These are phyloP conservation scores for Rhagonycha fulva DNA, from an alignment of 2,888 invertebrate genomes.

Conservation along the genomic window DNA sequence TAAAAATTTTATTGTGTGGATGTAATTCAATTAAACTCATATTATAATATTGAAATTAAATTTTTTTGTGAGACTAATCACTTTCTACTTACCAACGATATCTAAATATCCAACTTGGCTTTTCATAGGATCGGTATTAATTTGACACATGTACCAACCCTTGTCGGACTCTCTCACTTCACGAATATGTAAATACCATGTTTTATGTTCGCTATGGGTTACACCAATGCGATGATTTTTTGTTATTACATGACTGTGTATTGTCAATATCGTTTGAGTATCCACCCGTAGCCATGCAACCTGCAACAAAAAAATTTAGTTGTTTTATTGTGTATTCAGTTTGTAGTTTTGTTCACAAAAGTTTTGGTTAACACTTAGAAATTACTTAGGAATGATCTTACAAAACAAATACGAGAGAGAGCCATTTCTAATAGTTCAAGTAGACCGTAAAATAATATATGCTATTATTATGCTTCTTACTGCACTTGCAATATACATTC, in stretches of 20 bases:
- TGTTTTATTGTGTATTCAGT: not conserved
- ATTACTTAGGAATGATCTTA: no score
- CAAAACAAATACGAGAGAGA: no score
- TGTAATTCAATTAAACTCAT: not conserved
- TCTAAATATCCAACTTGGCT: conserved; percentile 69
- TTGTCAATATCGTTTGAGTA: conserved; percentile 88
- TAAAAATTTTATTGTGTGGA: conserved; percentile 9
- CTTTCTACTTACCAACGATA: conserved; percentile 65
- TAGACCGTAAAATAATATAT: no score
- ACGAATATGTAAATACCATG: conserved; percentile 85
- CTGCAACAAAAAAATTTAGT: conserved; percentile 56
- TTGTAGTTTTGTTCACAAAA: not conserved
- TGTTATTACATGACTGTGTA: conserved; percentile 88
- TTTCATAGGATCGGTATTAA: conserved; percentile 76
- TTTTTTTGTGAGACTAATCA: not conserved
- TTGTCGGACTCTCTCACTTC: conserved; percentile 83
- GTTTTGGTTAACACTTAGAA: no score
- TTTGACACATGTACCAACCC: conserved; percentile 94
- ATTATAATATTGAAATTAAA: not conserved
- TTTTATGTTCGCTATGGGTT: conserved; percentile 81
- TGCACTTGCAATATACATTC: no score
- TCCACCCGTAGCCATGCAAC: conserved; percentile 89
- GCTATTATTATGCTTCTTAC: no score
- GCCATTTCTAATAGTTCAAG: no score
- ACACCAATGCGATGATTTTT: conserved; percentile 85